These are phyloP conservation scores for Odontothrips loti DNA, from an alignment of 2,888 invertebrate species.

Conservation along the genomic window DNA sequence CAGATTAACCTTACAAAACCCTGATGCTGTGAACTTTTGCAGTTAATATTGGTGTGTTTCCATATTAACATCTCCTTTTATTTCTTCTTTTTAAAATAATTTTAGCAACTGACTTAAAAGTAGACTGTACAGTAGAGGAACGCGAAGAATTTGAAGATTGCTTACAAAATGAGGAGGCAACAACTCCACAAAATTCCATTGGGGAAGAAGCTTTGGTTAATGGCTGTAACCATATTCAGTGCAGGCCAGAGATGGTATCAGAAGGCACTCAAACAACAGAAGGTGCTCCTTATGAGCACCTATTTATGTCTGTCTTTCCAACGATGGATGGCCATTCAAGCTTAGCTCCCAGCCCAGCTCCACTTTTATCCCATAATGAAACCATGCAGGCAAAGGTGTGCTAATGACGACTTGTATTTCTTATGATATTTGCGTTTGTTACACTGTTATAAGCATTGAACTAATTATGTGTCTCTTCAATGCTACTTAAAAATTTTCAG, in stretches of 20 bases:
- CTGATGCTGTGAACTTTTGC: too few species aligned
- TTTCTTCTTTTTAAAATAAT: neutral
- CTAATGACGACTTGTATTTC: neutral
- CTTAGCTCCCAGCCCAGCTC: conserved; percentile 45
- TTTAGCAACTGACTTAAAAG: conserved; percentile 29
- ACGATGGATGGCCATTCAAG: conserved; percentile 37
- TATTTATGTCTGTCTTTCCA: conserved; percentile 64
- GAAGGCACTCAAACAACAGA: conserved; percentile 63
- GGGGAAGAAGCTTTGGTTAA: neutral
- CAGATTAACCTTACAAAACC: neutral
- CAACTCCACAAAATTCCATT: conserved; percentile 14
- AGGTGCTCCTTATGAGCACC: conserved; percentile 68
- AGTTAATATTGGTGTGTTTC: neutral
- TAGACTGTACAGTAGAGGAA: conserved; percentile 44
- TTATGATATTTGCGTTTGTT: neutral
- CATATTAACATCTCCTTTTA: neutral
- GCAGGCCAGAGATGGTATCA: neutral
- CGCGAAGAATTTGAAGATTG: conserved; percentile 44
- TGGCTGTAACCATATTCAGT: neutral
- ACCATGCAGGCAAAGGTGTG: conserved; percentile 31
- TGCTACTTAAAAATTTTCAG: neutral
- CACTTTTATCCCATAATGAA: conserved; percentile 41
- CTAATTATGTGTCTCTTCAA: neutral
- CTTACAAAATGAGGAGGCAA: neutral
- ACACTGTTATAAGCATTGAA: neutral